phyloP scores from a whole-genome alignment of 2,797 vertebrate species.

The Apodemus agrarius region DNA sequence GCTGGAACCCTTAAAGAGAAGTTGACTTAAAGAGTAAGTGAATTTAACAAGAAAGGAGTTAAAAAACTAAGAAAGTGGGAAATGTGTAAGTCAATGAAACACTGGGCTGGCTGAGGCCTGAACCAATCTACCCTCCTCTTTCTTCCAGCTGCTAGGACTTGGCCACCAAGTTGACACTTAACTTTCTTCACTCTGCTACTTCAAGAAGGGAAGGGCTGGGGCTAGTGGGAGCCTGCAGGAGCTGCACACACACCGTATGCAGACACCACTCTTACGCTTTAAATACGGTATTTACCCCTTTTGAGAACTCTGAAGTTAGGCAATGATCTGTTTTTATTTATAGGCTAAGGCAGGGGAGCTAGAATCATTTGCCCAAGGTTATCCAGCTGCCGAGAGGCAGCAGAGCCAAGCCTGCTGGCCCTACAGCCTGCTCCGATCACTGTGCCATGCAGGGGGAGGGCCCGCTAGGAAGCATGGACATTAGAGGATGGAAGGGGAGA shows the following conservation, averaged over 20 bases:
- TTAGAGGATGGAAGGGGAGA: neutral
- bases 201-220: neutral
- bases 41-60: constrained; percentile 10
- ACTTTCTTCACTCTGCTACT: neutral
- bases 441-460: neutral
- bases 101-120: neutral
- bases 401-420: neutral
- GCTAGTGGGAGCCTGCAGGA: neutral
- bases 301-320: neutral
- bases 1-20: neutral
- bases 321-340: neutral
- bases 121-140: neutral
- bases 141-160: neutral
- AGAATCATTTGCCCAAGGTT: neutral
- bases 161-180: neutral
- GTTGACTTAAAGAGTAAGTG: neutral
- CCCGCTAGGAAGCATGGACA: neutral
- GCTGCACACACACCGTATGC: neutral
- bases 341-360: constrained; percentile 3
- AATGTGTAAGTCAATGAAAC: neutral
- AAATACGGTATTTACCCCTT: neutral
- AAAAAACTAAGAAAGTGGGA: neutral
- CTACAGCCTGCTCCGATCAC: neutral
- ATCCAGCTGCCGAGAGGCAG: neutral
- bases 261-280: neutral